Percentiles rank a stretch among this genome's conserved stretches.
Conservation (phyloP, 1,140 invertebrate species). For the Heliconius hewitsoni region DNA sequence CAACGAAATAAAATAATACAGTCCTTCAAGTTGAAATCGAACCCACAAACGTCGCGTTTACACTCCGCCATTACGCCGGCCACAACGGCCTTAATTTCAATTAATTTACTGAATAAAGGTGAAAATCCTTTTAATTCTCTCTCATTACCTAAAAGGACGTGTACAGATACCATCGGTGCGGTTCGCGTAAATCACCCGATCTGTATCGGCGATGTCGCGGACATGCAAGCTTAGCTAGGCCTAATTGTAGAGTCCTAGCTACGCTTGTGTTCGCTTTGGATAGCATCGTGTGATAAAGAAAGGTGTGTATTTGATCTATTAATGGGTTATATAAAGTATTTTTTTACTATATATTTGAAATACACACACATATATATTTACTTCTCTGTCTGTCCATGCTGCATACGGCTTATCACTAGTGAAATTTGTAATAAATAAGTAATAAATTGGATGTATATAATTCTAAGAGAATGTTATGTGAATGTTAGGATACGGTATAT, state of each 20-base stretch:
- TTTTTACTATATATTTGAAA: no score
- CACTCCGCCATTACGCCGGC: neutral
- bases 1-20: no score
- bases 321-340: neutral
- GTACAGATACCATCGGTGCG: slow-evolving; percentile 51
- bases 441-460: neutral
- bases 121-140: slow-evolving; percentile 41
- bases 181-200: slow-evolving; percentile 59
- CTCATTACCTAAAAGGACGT: slow-evolving; percentile 58
- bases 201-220: slow-evolving; percentile 50
- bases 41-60: neutral
- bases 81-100: slow-evolving; percentile 2
- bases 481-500: no score
- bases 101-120: slow-evolving; percentile 19
- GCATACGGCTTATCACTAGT: no score
- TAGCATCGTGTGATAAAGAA: neutral
- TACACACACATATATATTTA: no score
- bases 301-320: slow-evolving; percentile 7
- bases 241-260: slow-evolving; percentile 52
- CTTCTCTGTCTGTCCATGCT: no score
- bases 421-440: neutral
- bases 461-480: neutral
- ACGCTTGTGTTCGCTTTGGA: neutral
- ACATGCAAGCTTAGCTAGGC: slow-evolving; percentile 56
- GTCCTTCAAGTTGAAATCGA: neutral